A percentile compares a stretch with the other conserved stretches of the same genome.
Conservation (phyloP, 2,888 invertebrate genomes). For the Artemia sinica region DNA sequence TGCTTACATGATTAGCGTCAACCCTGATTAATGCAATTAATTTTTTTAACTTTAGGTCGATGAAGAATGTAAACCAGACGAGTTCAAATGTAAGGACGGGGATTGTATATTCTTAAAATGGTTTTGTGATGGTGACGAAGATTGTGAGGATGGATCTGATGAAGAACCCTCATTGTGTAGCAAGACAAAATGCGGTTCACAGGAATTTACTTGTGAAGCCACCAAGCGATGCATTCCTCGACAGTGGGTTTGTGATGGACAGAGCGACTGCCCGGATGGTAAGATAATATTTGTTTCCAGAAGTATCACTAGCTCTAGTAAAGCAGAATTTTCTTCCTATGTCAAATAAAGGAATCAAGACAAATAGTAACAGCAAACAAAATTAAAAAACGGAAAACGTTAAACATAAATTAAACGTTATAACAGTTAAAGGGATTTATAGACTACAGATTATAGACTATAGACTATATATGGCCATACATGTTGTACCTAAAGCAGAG, state of each 20-base stretch:
- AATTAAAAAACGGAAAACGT: too few species aligned
- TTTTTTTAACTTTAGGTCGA: background rate
- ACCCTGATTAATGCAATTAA: too few species aligned
- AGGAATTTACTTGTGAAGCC: conserved; percentile 41
- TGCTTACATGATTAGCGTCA: too few species aligned
- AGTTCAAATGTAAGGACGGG: conserved; percentile 43
- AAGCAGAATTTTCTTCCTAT: too few species aligned
- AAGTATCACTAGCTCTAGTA: too few species aligned
- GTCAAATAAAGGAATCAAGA: too few species aligned
- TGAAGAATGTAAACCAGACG: conserved; percentile 29
- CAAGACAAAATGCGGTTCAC: conserved; percentile 39
- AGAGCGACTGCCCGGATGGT: conserved; percentile 31
- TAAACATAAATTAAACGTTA: too few species aligned
- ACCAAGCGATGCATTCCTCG: conserved; percentile 45
- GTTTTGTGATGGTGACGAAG: conserved; percentile 41
- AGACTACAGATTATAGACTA: too few species aligned
- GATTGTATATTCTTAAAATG: conserved; percentile 47
- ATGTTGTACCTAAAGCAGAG: too few species aligned
- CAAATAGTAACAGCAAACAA: too few species aligned
- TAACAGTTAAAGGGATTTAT: too few species aligned
- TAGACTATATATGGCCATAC: too few species aligned
- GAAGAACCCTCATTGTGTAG: conserved; percentile 43
- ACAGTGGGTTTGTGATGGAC: conserved; percentile 51
- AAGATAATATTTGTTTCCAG: background rate
- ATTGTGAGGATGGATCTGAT: conserved; percentile 57